Evolutionary conservation across 2,797 vertebrate species (phyloP), one percentile per base, ranked within the genome.

Genomic region (Rhinogobio ventralis): DNA sequence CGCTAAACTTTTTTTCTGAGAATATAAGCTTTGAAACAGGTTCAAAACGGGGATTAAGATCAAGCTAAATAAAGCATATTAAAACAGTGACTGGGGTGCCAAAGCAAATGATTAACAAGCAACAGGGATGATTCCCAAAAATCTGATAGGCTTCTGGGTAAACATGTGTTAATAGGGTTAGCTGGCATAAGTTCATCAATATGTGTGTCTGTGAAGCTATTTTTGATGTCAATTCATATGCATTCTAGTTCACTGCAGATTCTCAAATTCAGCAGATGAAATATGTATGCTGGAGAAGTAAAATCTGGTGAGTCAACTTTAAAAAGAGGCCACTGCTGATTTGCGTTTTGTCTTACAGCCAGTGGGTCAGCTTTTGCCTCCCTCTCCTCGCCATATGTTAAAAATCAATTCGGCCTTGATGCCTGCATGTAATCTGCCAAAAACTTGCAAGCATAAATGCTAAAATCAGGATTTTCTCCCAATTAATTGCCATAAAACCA

Each of bases 361-460:
- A 76, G 17, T 20, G 33, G 60, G 9, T 83, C 45, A 1, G 20
- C 53, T 75, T 82, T 57, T 57, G 49, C 51, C 42, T 51, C 20
- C 30, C 45, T 82, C 55, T 83, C 72, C 60, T 28, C 17, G 3
- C 81, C 72, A 76, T 83, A 86, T 86, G 86, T 69, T 77, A 51
- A 75, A 86, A 76, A 72, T 72, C 80, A 79, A 76, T 75, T 69
- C 60, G 39, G 82, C 75, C 79, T 68, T 74, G 69, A 68, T 53
- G 33, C 39, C 42, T 69, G 67, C 46, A 42, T 42, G 39, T 42
- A 75, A 85, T 85, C 86, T 69, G 57, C 30, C 39, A 74, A 39
- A 86, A 89, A 79, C 39, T 49, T 57, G 28, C 76, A 81, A 76
- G 55, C n/a, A 78, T 78, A 72, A 68, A 81, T 25, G 17, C 74